Conservation (phyloP, 2,888 invertebrate species). For the Deilephila elpenor region DNA sequence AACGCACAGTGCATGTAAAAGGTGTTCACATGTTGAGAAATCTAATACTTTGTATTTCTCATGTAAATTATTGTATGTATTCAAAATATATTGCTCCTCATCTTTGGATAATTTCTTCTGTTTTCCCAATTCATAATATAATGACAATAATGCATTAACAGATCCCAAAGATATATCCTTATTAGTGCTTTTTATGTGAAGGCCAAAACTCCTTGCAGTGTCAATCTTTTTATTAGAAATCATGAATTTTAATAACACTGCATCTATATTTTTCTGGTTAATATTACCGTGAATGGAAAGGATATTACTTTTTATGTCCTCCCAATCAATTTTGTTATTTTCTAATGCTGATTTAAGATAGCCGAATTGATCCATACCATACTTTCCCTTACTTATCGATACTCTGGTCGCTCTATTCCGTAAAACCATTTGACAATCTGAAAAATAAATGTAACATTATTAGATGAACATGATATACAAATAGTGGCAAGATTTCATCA, state of each 20-base stretch:
- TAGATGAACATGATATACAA: too few species aligned
- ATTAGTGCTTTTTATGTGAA: constrained; percentile 78
- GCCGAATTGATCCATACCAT: constrained; percentile 57
- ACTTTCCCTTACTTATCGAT: constrained; percentile 16
- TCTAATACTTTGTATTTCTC: constrained; percentile 85
- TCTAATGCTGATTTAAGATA: constrained; percentile 58
- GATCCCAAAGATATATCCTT: constrained; percentile 83
- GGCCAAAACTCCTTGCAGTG: constrained; percentile 84
- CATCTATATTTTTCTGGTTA: constrained; percentile 84
- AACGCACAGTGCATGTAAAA: constrained; percentile 86
- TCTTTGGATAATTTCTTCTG: constrained; percentile 60
- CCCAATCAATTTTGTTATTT: constrained; percentile 65
- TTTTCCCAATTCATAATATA: constrained; percentile 75
- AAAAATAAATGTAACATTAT: constrained; percentile 38
- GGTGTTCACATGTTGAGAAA: constrained; percentile 82
- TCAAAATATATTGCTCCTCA: constrained; percentile 83
- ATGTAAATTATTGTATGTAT: constrained; percentile 76
- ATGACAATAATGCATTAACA: constrained; percentile 82
- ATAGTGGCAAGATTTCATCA: too few species aligned
- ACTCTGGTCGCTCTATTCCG: constrained; percentile 38
- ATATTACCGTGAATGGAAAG: constrained; percentile 66
- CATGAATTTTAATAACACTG: constrained; percentile 84
- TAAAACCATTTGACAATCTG: constrained; percentile 46
- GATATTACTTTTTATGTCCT: constrained; percentile 67
- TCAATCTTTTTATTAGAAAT: constrained; percentile 68